Conservation (phyloP, 2,888 invertebrate genomes). For the Rhimphoctona megacephalus region DNA sequence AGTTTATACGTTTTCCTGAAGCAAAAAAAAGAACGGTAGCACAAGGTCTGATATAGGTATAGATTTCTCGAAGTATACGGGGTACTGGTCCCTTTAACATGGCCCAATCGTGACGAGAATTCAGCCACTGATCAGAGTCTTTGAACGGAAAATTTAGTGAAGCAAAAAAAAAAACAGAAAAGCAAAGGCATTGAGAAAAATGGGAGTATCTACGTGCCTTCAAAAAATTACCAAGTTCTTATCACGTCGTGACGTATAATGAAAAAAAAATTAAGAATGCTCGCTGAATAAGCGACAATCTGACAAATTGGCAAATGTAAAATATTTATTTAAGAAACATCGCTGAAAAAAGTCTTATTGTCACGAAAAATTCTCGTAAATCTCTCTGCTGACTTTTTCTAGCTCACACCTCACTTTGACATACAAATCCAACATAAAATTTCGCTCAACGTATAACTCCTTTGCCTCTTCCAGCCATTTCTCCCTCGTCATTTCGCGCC, state of each 20-base stretch:
- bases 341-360: background rate
- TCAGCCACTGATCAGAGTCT: constrained; percentile 21
- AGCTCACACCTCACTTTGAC: background rate
- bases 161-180: background rate
- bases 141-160: constrained; percentile 22
- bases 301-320: background rate
- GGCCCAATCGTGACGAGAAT: constrained; percentile 64
- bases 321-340: background rate
- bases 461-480: constrained; percentile 28
- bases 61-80: constrained; percentile 11
- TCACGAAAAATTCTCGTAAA: constrained; percentile 17
- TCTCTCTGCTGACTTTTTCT: constrained; percentile 16
- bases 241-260: background rate
- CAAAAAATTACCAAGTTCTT: background rate
- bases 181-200: constrained; percentile 25
- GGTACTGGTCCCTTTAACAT: constrained; percentile 1
- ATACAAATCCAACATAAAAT: constrained; percentile 44
- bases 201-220: constrained; percentile 17
- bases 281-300: background rate
- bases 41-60: constrained; percentile 12
- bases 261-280: background rate
- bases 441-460: constrained; percentile 38
- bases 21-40: constrained; percentile 30
- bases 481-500: constrained; percentile 57
- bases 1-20: constrained; percentile 60